Percentiles rank a stretch among this genome's conserved stretches.
Evolutionary conservation across 2,113 vertebrate genomes (phyloP).

Genomic region (Nothoprocta pentlandii): DNA sequence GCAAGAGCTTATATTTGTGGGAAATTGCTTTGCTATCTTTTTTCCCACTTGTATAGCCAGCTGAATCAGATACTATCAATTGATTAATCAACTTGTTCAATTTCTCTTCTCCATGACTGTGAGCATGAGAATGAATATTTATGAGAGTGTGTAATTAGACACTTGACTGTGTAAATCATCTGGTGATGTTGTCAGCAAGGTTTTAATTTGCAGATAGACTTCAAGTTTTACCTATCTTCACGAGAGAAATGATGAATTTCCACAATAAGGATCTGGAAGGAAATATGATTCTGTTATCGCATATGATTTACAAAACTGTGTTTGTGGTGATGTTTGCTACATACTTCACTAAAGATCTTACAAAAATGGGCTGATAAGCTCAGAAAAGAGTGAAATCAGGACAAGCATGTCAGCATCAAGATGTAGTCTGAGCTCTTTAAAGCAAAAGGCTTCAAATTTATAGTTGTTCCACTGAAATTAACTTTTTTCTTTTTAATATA

Average conservation of each 20-base stretch:
- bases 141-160: conserved; percentile 72
- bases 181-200: conserved; percentile 30
- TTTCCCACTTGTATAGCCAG: conserved; percentile 38
- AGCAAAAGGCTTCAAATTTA: not conserved
- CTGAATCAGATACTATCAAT: conserved; percentile 71
- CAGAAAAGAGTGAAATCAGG: not conserved
- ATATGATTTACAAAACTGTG: conserved; percentile 29
- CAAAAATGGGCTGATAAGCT: not conserved
- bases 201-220: conserved; percentile 33
- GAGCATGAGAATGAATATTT: conserved; percentile 76
- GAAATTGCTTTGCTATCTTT: conserved; percentile 36
- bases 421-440: not conserved
- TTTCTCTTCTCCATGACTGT: conserved; percentile 63
- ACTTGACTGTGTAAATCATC: conserved; percentile 73
- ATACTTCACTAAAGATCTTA: not conserved
- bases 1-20: not conserved
- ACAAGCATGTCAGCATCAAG: not conserved
- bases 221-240: conserved; percentile 49
- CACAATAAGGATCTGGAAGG: not conserved
- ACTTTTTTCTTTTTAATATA: not conserved
- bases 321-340: conserved; percentile 27
- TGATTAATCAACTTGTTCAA: conserved; percentile 71
- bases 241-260: conserved; percentile 20
- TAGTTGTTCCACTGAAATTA: not conserved
- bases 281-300: conserved; percentile 1